Percentiles rank a stretch among this genome's conserved stretches.
These are phyloP conservation scores for Oscheius sp. DNA, from an alignment of 2,888 invertebrate species.

Conservation along the genomic window DNA sequence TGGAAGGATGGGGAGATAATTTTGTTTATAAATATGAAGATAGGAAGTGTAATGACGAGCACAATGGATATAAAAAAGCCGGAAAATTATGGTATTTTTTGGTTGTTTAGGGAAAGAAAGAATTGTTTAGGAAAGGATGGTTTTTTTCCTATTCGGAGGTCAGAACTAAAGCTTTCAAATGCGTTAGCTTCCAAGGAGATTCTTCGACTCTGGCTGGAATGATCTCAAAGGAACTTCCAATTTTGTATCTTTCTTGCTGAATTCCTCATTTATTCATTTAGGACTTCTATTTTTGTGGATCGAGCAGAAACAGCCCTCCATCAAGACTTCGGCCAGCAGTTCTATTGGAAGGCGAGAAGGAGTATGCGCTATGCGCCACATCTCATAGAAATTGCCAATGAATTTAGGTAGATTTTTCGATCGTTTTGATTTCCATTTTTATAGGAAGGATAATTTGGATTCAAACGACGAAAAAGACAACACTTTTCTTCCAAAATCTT, in stretches of 20 bases:
- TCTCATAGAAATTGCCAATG: conserved; percentile 78
- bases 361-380: conserved; percentile 87
- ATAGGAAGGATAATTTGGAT: conserved; percentile 74
- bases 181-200: conserved; percentile 77
- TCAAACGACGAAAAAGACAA: conserved; percentile 46
- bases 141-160: conserved; percentile 82
- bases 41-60: conserved; percentile 73
- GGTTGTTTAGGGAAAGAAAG: background rate
- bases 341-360: conserved; percentile 82
- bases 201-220: conserved; percentile 56
- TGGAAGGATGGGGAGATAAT: conserved; percentile 82
- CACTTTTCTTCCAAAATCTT: conserved; percentile 35
- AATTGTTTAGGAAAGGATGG: conserved; percentile 71
- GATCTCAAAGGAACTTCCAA: conserved; percentile 37
- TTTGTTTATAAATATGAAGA: conserved; percentile 85
- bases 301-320: conserved; percentile 85
- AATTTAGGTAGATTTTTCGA: conserved; percentile 75
- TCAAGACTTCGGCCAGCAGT: conserved; percentile 82
- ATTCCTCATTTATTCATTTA: conserved; percentile 29
- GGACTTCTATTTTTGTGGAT: conserved; percentile 72
- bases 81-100: conserved; percentile 46
- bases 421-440: conserved; percentile 70
- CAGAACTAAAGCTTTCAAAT: conserved; percentile 77
- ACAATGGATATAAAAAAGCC: conserved; percentile 57
- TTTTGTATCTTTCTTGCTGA: conserved; percentile 30